Evolutionary conservation across 1,140 invertebrate genomes (phyloP), one percentile per base, ranked within the genome.

Genomic region (Eulimnadia texana): DNA sequence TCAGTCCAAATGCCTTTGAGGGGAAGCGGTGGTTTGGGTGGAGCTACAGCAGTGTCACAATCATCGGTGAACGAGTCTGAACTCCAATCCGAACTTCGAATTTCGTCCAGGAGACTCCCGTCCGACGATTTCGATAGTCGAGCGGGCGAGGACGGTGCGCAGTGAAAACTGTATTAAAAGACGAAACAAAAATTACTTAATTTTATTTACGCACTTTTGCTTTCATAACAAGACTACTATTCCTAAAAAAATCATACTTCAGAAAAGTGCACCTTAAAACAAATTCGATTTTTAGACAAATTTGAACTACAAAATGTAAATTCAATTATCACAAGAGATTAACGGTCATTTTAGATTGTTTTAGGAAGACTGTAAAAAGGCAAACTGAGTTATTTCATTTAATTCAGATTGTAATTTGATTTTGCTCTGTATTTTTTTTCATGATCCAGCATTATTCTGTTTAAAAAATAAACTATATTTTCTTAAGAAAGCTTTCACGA

Each of bases 1-100:
- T 60, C 69, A 64, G 27, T 51, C 23, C 59, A 25, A 19, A 65
- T 63, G 69, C 69, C 61, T 65, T 66, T 33, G 67, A 71, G 55
- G 49, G 88, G 86, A 67, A 89, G 75, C 51, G 90, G 89, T 50
- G 90, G 90, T 75, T 93, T 93, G 2, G 90, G 90, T 56, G 90
- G 90, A 59, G 87, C 82, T 56, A 71, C 74, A 73, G 78, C 79
- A 65, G 77, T 76, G 72, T 82, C 63, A 49, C 65, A 6, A 19
- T 62, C 47, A 29, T 50, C 23, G 6, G 51, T 16, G n/a, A 54
- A 54, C 19, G 60, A 54, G 22, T 33, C 53, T 11, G 50, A 42
- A 22, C 60, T 54, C 60, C 53, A 50, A 52, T 53, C 50, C 16
- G 29, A 33, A 54, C 60, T 51, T 50, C 29, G 60, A 29, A 33